Evolutionary conservation across 2,888 invertebrate genomes (phyloP), one percentile per base, ranked within the genome.

Genomic region (Euclidia mi): DNA sequence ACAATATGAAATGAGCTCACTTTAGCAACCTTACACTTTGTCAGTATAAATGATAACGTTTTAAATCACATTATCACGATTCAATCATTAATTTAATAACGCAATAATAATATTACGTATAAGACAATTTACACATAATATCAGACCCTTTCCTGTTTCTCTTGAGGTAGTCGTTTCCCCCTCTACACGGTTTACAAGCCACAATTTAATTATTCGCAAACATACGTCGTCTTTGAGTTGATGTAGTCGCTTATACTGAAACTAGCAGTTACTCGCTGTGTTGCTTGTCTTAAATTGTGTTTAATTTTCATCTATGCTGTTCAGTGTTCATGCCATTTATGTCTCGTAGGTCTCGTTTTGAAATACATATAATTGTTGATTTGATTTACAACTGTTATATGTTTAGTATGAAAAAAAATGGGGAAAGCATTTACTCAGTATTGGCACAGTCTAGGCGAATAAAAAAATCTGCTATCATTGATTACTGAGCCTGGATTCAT

Each of bases 161-260:
- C 31, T 17, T 40, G 35, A 43, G 60, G 47, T 62, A 53, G 56
- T 61, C 56, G 58, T 59, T 60, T 49, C 38, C 56, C 56, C 47
- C 50, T 53, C 46, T 55, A 61, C 50, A 63, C 50, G 49, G 48
- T 62, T 63, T 67, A 67, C 65, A 63, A 61, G 34, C 65, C 58
- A 68, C 74, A 76, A 69, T 74, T 77, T 78, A 79, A 78, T 78
- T 76, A 78, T 78, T 72, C 67, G 63, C 71, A 66, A 74, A 74
- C 75, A 76, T 62, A 62, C 61, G 52, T 65, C 50, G 56, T 62
- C 69, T 67, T 62, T 44, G 48, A 56, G 62, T 60, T 59, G 52
- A 51, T 58, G 44, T 52, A 45, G 40, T 45, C 11, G 14, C 29
- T 34, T 48, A 49, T 41, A 51, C 44, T 57, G 15, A 53, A 50